Base-by-base conservation (phyloP, 2,888 invertebrate species). In the Sipunculus nudus region DNA sequence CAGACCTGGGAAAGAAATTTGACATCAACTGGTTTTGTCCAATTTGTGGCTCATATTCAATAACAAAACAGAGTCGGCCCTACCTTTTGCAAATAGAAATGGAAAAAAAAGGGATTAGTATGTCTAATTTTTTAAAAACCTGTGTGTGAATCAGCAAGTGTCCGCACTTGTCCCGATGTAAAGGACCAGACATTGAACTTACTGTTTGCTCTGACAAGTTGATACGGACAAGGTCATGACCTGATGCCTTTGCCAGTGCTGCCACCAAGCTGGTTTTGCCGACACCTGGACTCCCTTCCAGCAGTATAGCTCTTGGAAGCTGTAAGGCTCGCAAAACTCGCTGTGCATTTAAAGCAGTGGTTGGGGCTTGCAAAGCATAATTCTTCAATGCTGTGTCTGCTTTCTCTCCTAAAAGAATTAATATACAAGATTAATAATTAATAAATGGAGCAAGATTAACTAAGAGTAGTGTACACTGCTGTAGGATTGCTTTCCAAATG, bases 161-260 rank as follows among this genome's bases (percentile, higher is more conserved):
- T n/a, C n/a, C n/a, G n/a, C n/a, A n/a, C n/a, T n/a, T n/a, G n/a
- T n/a, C n/a, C n/a, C n/a, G n/a, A n/a, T n/a, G n/a, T n/a, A n/a
- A n/a, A n/a, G n/a, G n/a, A n/a, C n/a, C n/a, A n/a, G n/a, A n/a
- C n/a, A n/a, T n/a, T 13, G 13, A 16, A 69, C 88, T 86, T 85
- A 93, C 92, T 38, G 99, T 99, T 86, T 99, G 99, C 78, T 99
- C 99, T 50, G 98, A 98, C 48, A 99, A 87, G 87, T 99, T 99
- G 61, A 99, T 94, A 46, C 99, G 88, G 57, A 95, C 90, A 32
- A 98, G 88, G 76, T 89, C 88, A 80, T 94, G 89, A 2, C 94
- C 92, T 2, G 94, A 89, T 8, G 89, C 89, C 77, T 89, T 90
- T 0, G 97, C 96, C 40, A 99, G 85, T 28, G 95, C 95, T 54